A percentile compares a stretch with the other conserved stretches of the same genome.
These are phyloP conservation scores for Aphaenogaster floridana DNA, from an alignment of 1,140 invertebrate genomes.

Conservation along the genomic window DNA sequence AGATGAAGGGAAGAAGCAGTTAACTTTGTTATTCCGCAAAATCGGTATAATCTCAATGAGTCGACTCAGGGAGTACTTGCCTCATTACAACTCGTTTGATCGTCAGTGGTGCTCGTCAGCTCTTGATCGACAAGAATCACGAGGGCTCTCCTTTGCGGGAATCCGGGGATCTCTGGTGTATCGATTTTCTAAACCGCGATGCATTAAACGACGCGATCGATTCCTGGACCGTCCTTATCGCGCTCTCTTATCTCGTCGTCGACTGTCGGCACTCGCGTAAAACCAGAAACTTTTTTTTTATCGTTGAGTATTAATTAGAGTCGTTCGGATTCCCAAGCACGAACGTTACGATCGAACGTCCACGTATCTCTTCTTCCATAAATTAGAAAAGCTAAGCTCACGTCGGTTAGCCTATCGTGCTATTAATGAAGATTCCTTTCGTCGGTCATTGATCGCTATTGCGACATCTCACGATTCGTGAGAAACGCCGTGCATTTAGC, in stretches of 20 bases:
- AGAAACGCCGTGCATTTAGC: slow-evolving; percentile 8
- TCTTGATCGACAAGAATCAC: slow-evolving; percentile 13
- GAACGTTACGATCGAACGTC: background rate
- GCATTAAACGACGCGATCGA: background rate
- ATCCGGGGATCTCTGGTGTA: background rate
- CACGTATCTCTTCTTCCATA: background rate
- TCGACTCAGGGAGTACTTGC: background rate
- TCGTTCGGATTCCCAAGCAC: background rate
- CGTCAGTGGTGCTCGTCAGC: slow-evolving; percentile 38
- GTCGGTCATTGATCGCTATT: slow-evolving; percentile 6
- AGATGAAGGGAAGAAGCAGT: slow-evolving; percentile 11
- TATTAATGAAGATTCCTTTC: background rate
- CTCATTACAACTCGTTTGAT: slow-evolving; percentile 22
- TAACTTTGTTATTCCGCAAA: slow-evolving; percentile 49
- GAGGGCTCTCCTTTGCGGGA: background rate
- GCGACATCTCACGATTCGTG: background rate
- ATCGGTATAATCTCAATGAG: slow-evolving; percentile 13
- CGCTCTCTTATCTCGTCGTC: background rate
- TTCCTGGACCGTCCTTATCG: background rate
- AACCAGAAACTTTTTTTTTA: background rate
- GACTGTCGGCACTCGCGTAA: background rate
- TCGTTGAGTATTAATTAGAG: slow-evolving; percentile 26
- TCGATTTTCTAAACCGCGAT: background rate
- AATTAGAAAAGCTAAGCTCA: slow-evolving; percentile 21
- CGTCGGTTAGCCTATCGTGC: background rate